Conservation (phyloP, 2,797 vertebrate species). For the Luscinia luscinia region DNA sequence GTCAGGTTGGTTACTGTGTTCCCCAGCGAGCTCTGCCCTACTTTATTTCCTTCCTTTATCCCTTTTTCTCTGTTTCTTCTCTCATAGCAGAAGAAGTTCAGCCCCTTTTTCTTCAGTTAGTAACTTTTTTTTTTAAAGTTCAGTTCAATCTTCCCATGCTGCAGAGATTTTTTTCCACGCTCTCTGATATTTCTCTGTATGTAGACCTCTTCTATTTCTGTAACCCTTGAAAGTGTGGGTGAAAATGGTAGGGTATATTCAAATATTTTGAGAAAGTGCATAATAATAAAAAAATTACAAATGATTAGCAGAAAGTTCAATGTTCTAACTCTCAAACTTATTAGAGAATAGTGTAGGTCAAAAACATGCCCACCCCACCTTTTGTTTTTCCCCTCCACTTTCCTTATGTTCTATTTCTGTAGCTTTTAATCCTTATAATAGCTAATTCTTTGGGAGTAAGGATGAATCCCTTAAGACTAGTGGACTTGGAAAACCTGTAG, state of each 20-base stretch:
- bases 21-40: slow-evolving; percentile 42
- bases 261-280: neutral
- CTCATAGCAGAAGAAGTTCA: slow-evolving; percentile 11
- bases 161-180: neutral
- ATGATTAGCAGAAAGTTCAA: neutral
- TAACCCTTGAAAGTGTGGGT: neutral
- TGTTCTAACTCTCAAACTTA: neutral
- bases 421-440: neutral
- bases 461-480: neutral
- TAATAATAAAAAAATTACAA: neutral
- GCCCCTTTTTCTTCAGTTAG: neutral
- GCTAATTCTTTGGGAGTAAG: neutral
- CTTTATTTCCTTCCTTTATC: neutral
- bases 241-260: neutral
- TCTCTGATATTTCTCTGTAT: neutral
- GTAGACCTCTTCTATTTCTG: neutral
- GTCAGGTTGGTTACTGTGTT: slow-evolving; percentile 17
- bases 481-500: neutral
- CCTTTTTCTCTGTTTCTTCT: slow-evolving; percentile 13
- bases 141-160: neutral
- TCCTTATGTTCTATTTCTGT: neutral
- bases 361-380: neutral
- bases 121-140: neutral
- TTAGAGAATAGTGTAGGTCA: neutral
- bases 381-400: neutral